Base-by-base conservation (phyloP, 2,797 vertebrate genomes). In the Acanthiza pusilla region DNA sequence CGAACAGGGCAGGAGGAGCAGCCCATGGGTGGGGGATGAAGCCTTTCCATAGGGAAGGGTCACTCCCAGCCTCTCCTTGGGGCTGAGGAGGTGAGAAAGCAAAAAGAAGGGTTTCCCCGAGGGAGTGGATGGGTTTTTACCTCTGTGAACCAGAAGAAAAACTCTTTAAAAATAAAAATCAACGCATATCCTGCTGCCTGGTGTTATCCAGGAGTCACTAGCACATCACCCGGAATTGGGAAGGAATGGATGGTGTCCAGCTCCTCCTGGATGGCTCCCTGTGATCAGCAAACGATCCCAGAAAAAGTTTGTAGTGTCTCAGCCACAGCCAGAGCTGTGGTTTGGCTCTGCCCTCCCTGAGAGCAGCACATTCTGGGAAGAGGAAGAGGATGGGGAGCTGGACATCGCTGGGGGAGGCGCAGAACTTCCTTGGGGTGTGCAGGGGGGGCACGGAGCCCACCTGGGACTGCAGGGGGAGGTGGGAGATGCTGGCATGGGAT, bases 231-330 rank as follows among this genome's bases (percentile, higher is more conserved):
- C 62, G 6, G 95, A 96, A 96, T 36, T 85, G 96, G 95, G 96
- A 96, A 96, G 9, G 70, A 96, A 96, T 91, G 95, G 92, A 62
- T 96, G 68, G 91, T 94, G 90, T 78, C 92, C 75, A 61, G 82
- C 67, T 76, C 70, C 86, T 73, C 45, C 45, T 45, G 89, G 50
- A 38, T 38, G 79, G 77, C 29, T 92, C 80, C 57, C 55, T 87
- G 47, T 87, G 86, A 79, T 87, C 95, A 71, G 71, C 67, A 85
- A 89, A 93, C 25, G 65, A 95, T 50, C 71, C 88, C 85, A 76
- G 50, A 14, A 86, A 60, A 94, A 53, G 23, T 70, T 38, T 62
- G 77, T 3, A 18, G 36, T 1, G 74, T 29, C 57, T 72, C 93
- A 88, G 79, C 15, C 51, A 3, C 4, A 4, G 22, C 47, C 47